Evolutionary conservation across 2,113 vertebrate genomes (phyloP).

Genomic region (Crocuta crocuta): DNA sequence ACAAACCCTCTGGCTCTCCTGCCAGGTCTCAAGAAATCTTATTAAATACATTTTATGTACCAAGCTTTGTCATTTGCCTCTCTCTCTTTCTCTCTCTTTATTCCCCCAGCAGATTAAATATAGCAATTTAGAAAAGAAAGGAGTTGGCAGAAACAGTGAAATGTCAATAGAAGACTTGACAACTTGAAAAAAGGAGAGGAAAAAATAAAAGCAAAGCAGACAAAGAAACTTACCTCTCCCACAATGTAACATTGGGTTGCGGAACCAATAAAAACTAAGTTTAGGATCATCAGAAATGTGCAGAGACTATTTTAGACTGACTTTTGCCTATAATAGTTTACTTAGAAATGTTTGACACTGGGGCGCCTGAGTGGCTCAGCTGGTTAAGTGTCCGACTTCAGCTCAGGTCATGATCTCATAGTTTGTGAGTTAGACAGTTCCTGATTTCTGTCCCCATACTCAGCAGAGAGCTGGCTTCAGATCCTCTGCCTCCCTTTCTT

Average conservation of each 20-base stretch:
- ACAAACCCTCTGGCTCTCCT: background rate
- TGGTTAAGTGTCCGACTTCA: no score
- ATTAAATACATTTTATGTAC: conserved; percentile 38
- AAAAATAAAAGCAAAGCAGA: background rate
- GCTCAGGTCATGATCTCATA: no score
- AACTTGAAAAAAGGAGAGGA: conserved; percentile 48
- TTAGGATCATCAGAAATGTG: background rate
- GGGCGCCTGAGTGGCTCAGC: no score
- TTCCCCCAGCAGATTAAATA: background rate
- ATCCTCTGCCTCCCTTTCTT: no score
- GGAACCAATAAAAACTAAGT: background rate
- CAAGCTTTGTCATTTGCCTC: conserved; percentile 26
- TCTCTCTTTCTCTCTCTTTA: background rate
- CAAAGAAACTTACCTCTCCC: background rate
- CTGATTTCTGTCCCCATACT: no score
- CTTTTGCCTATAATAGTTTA: background rate
- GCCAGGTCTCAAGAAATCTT: background rate
- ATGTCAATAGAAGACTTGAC: conserved; percentile 46
- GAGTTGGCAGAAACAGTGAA: conserved; percentile 1
- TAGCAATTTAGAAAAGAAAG: conserved; percentile 25
- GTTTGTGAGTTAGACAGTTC: no score
- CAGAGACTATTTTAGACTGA: background rate
- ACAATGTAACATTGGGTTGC: background rate
- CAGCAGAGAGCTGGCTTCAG: no score
- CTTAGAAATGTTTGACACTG: background rate